phyloP scores from a whole-genome alignment of 2,888 invertebrate species.

The Lithophane leautieri region DNA sequence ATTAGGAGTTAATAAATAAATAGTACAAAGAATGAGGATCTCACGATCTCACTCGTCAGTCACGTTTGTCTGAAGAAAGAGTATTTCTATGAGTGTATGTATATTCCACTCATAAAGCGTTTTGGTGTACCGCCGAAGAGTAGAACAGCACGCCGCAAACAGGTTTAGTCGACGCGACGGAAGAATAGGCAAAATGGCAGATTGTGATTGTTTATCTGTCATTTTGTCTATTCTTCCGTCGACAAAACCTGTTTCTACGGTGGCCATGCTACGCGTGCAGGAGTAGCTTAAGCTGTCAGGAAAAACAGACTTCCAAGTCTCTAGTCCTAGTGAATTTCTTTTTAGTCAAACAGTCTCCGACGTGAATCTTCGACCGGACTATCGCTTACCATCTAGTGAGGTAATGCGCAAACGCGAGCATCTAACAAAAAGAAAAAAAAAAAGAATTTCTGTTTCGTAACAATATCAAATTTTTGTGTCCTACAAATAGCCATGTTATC shows the following conservation, averaged over 20 bases:
- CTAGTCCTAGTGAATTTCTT: too few species aligned
- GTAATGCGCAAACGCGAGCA: not conserved
- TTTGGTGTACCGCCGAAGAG: not conserved
- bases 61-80: not conserved
- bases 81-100: not conserved
- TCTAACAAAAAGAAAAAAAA: not conserved
- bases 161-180: too few species aligned
- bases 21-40: constrained; percentile 1
- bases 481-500: not conserved
- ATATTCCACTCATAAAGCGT: not conserved
- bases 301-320: not conserved
- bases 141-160: not conserved
- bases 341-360: not conserved
- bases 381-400: not conserved
- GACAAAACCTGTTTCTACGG: too few species aligned
- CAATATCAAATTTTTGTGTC: not conserved
- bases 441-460: not conserved
- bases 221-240: too few species aligned
- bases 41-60: constrained; percentile 10
- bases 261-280: too few species aligned
- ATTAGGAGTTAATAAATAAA: constrained; percentile 22
- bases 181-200: too few species aligned
- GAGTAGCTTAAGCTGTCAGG: too few species aligned
- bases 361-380: not conserved
- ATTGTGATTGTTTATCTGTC: too few species aligned